Base-by-base conservation (phyloP, 2,113 vertebrate species). In the Rafetus swinhoei region DNA sequence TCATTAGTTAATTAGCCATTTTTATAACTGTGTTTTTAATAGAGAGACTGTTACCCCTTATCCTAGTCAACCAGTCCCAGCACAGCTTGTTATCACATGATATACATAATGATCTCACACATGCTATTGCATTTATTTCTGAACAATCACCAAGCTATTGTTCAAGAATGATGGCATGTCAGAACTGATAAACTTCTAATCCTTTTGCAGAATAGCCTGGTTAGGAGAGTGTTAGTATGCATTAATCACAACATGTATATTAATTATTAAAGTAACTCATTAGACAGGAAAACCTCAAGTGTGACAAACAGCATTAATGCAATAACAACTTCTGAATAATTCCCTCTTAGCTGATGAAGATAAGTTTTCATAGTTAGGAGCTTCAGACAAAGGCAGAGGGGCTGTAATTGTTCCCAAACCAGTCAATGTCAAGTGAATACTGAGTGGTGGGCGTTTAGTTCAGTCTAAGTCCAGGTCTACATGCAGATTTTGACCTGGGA, bases 161-260 rank as follows among this genome's bases (percentile, higher is more conserved):
- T 90, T 94, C 10, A 88, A 87, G 94, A 95, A 85, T 52, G 65
- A 95, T 92, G 32, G 12, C 60, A 84, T 81, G 77, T 59, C 86
- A 92, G 76, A 65, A 84, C 6, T 93, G 85, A 93, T 90, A 81
- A 84, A 65, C 35, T 86, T 97, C 95, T 95, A 95, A 93, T 90
- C 62, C 7, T 90, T 89, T 86, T 90, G 7, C n/a, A 27, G n/a
- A 22, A 25, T 81, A 54, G 56, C 55, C 35, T 95, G 7, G 2
- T 69, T 72, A 96, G 84, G 62, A 90, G 32, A 76, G 25, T 89
- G 86, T 93, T 94, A 76, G 18, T 83, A 87, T 81, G 87, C 53
- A 93, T 93, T 96, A 94, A 84, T 89, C 95, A 29, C 62, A 92
- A 79, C 87, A 95, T 76, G 93, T 95, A 79, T 91, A 87, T 89